Percentiles rank a stretch among this genome's conserved stretches.
Evolutionary conservation across 2,113 vertebrate species (phyloP).

Genomic region (Antigone vipio): DNA sequence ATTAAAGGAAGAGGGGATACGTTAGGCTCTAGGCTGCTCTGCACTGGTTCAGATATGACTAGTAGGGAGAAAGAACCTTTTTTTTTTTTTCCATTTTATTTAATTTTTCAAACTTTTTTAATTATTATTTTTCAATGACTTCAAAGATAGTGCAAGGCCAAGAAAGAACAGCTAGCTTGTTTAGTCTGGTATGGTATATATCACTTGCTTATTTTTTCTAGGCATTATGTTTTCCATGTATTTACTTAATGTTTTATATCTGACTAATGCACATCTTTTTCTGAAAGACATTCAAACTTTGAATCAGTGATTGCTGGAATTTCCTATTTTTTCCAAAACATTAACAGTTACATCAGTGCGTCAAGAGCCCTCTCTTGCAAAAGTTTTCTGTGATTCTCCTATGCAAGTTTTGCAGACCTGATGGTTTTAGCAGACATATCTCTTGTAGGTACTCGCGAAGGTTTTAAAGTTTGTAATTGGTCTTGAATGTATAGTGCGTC

Average conservation of each 20-base stretch:
- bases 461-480: neutral
- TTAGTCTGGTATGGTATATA: constrained; percentile 12
- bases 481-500: neutral
- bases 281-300: neutral
- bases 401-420: neutral
- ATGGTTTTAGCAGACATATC: neutral
- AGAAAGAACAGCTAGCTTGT: neutral
- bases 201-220: neutral
- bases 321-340: neutral
- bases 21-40: neutral
- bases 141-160: neutral
- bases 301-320: neutral
- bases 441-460: neutral
- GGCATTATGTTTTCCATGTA: neutral
- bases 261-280: neutral
- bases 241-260: constrained; percentile 2
- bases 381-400: neutral
- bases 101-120: neutral
- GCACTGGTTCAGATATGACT: neutral
- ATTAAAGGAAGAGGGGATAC: neutral
- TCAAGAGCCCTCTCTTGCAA: neutral
- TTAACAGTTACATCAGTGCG: neutral
- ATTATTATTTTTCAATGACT: neutral
- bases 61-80: neutral
- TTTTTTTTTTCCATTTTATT: neutral